A percentile compares a stretch with the other conserved stretches of the same genome.
These are phyloP conservation scores for Pterocles gutturalis DNA, from an alignment of 2,113 vertebrate genomes.

Conservation along the genomic window DNA sequence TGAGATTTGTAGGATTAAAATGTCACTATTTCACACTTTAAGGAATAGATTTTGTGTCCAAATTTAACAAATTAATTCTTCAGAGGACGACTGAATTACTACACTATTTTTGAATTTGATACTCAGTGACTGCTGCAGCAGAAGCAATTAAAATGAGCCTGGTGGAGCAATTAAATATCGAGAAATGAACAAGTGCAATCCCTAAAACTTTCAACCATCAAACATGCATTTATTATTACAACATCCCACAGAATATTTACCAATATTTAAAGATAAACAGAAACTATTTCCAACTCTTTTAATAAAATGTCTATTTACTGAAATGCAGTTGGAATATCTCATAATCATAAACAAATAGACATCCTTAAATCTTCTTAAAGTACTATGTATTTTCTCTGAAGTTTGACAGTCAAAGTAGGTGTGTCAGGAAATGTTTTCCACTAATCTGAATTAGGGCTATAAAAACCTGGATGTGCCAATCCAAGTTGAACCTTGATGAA, in stretches of 20 bases:
- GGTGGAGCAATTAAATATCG: not conserved
- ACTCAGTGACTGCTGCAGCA: not conserved
- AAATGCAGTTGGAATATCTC: not conserved
- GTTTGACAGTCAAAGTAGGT: not conserved
- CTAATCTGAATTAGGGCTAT: not conserved
- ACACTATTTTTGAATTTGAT: not conserved
- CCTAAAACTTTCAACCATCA: not conserved
- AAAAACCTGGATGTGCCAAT: not conserved
- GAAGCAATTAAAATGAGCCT: not conserved
- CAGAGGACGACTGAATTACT: not conserved
- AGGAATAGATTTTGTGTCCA: not conserved
- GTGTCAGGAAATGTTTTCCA: not conserved
- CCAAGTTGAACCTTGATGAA: not conserved
- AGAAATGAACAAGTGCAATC: not conserved
- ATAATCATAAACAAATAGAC: not conserved
- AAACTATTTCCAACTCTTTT: not conserved
- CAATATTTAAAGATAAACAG: not conserved
- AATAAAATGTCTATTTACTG: not conserved
- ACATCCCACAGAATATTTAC: not conserved
- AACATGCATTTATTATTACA: not conserved
- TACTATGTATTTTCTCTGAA: not conserved
- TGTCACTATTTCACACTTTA: not conserved
- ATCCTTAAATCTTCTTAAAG: not conserved
- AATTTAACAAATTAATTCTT: not conserved
- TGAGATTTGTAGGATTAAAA: not conserved